Evolutionary conservation across 2,888 invertebrate genomes (phyloP), one percentile per base, ranked within the genome.

Genomic region (Helobdella robusta): DNA sequence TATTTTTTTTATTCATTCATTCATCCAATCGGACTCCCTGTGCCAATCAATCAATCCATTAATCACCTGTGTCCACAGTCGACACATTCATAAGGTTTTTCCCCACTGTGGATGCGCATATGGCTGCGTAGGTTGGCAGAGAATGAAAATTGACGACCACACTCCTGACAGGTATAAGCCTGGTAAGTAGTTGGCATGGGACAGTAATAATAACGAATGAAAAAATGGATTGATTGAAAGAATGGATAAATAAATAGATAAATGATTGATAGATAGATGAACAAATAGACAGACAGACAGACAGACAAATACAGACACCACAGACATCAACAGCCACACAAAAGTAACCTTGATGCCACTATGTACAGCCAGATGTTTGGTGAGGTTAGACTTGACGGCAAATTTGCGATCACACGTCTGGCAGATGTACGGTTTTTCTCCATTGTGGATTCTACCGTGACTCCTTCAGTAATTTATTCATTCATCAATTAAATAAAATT

Each of bases 91-190:
- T 65, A 65, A 4, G 65, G 65, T 20, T 65, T 65, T 59, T 65
- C 65, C n/a, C 65, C 65, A 15, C 59, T 65, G 23, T 65, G 65
- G n/a, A 59, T 65, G 23, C 65, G 20, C 65, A 65, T 48, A 59
- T 65, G 65, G 11, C 44, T 58, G 11, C 65, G 34, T 20, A 65
- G 65, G 48, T 65, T 65, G 59, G 59, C 59, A 3, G 59, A 59
- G 50, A 65, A 65, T 23, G 65, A 65, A 32, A 65, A 65, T 50
- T 56, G 56, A 2, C 58, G 56, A 6, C 65, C 65, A 48, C 65
- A 65, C 25, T 65, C 59, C 28, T 59, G 32, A 28, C 65, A 65
- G 1, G 65, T 32, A 20, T 65, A 61, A 44, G 61, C 61, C 50
- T 50, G 20, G 8, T 40, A n/a, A n/a, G 11, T 40, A 15, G 18